Evolutionary conservation across 2,113 vertebrate species (phyloP).

Genomic region (Mus pahari): DNA sequence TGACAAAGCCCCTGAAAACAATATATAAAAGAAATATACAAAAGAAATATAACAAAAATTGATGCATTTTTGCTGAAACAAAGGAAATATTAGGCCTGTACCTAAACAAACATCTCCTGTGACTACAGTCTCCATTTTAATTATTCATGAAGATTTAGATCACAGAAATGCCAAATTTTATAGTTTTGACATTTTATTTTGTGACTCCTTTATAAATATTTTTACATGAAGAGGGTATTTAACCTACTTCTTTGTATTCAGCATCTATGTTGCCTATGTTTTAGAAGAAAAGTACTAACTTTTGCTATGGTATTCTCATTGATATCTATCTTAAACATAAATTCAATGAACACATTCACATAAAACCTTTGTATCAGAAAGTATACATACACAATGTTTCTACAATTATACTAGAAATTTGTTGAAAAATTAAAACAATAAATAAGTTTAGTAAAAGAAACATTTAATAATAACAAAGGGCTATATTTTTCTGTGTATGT

Average conservation of each 20-base stretch:
- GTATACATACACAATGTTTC: background rate
- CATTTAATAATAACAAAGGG: background rate
- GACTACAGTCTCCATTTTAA: background rate
- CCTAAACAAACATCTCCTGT: background rate
- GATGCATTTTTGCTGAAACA: background rate
- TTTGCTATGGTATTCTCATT: background rate
- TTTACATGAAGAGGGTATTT: constrained; percentile 13
- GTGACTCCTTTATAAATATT: background rate
- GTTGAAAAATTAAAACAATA: background rate
- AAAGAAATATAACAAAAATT: background rate
- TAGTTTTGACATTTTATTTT: constrained; percentile 26
- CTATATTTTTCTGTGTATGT: background rate
- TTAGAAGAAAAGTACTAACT: background rate
- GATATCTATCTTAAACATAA: background rate
- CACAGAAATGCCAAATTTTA: background rate
- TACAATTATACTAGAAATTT: background rate
- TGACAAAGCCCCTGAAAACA: background rate
- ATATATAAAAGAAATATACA: background rate
- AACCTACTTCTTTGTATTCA: background rate
- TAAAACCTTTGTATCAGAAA: background rate
- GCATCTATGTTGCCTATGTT: background rate
- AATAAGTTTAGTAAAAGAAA: background rate
- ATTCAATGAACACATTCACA: background rate
- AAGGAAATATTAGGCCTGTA: background rate
- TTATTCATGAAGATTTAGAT: background rate